These are phyloP conservation scores for Amiota mariae DNA, from an alignment of 2,888 invertebrate genomes.

Conservation along the genomic window DNA sequence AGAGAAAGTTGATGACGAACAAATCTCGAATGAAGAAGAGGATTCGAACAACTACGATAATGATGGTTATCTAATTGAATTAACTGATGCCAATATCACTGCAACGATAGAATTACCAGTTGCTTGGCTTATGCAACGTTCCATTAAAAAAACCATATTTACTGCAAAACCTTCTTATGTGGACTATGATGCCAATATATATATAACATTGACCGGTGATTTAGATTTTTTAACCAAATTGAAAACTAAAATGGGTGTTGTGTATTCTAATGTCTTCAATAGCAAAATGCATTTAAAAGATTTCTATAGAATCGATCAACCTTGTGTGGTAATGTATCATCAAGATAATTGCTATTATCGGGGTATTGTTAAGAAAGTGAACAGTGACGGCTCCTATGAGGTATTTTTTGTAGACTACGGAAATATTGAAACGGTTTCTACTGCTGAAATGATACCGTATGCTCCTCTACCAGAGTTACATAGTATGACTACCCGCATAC, in stretches of 20 bases:
- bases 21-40: background rate
- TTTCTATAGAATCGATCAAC: slow-evolving; percentile 75
- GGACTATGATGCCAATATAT: slow-evolving; percentile 76
- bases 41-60: slow-evolving; percentile 12
- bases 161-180: slow-evolving; percentile 79
- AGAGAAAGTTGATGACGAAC: background rate
- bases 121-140: slow-evolving; percentile 78
- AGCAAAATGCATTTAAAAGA: slow-evolving; percentile 33
- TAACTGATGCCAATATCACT: slow-evolving; percentile 56
- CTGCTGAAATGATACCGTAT: slow-evolving; percentile 77
- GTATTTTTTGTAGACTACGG: slow-evolving; percentile 89
- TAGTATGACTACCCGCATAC: slow-evolving; percentile 78
- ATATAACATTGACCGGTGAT: slow-evolving; percentile 66
- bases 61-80: slow-evolving; percentile 48
- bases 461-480: slow-evolving; percentile 80
- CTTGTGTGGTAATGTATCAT: slow-evolving; percentile 81
- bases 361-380: slow-evolving; percentile 70
- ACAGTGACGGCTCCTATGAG: slow-evolving; percentile 67
- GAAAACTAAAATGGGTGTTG: slow-evolving; percentile 74
- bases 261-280: slow-evolving; percentile 74
- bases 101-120: slow-evolving; percentile 40
- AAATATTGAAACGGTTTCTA: slow-evolving; percentile 80
- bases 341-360: slow-evolving; percentile 82
- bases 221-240: slow-evolving; percentile 74
- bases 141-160: slow-evolving; percentile 76